Evolutionary conservation across 2,797 vertebrate genomes (phyloP).

Genomic region (Lithobates pipiens): DNA sequence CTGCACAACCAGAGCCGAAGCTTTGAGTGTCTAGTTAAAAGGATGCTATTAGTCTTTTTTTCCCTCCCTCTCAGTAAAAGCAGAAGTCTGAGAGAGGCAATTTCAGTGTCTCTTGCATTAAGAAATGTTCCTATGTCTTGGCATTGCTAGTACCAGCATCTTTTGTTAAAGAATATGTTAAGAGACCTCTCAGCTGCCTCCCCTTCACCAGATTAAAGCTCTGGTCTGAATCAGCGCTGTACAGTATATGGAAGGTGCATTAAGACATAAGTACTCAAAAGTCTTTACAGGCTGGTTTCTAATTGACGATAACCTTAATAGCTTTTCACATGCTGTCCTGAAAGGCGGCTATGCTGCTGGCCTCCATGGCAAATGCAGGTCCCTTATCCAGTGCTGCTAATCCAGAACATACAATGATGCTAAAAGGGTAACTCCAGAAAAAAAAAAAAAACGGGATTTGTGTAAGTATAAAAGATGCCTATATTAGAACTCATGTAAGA

Average conservation of each 20-base stretch:
- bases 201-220: slow-evolving; percentile 64
- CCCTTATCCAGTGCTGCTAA: background rate
- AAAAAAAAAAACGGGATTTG: background rate
- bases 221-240: slow-evolving; percentile 27
- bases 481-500: no score
- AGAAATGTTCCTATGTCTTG: slow-evolving; percentile 72
- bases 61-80: slow-evolving; percentile 65
- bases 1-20: slow-evolving; percentile 71
- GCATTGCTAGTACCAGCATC: slow-evolving; percentile 77
- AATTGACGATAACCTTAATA: slow-evolving; percentile 51
- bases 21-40: slow-evolving; percentile 78
- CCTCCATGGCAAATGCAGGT: background rate
- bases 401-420: background rate
- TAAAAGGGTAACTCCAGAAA: background rate
- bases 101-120: slow-evolving; percentile 74
- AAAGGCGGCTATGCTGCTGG: background rate
- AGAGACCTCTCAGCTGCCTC: slow-evolving; percentile 74
- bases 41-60: slow-evolving; percentile 75
- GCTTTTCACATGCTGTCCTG: slow-evolving; percentile 42
- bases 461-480: no score
- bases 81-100: slow-evolving; percentile 67
- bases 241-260: slow-evolving; percentile 43
- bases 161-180: slow-evolving; percentile 78
- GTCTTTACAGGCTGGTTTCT: slow-evolving; percentile 33
- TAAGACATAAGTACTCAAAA: slow-evolving; percentile 38